These are phyloP conservation scores for Anas platyrhynchos DNA, from an alignment of 2,113 vertebrate genomes.

Conservation along the genomic window DNA sequence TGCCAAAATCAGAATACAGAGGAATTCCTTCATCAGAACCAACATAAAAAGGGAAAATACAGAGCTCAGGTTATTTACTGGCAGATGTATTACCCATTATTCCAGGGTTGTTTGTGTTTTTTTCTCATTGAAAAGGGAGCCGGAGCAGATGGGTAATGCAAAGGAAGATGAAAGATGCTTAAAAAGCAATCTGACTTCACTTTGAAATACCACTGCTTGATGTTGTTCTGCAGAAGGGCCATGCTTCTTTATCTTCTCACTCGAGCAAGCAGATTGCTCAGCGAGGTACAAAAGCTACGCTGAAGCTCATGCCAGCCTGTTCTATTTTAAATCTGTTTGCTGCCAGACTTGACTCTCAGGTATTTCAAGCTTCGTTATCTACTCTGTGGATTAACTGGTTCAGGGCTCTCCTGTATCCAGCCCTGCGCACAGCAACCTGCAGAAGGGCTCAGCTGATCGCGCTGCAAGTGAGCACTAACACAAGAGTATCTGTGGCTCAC, in stretches of 20 bases:
- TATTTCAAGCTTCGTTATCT: constrained; percentile 31
- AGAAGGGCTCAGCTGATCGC: background rate
- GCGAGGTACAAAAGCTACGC: background rate
- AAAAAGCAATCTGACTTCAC: background rate
- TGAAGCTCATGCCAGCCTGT: background rate
- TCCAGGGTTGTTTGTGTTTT: background rate
- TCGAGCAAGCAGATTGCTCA: background rate
- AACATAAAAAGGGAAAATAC: background rate
- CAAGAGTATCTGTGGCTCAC: background rate
- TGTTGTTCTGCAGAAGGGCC: background rate
- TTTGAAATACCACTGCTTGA: background rate
- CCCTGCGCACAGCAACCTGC: background rate
- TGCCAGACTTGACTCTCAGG: background rate
- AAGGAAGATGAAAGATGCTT: background rate
- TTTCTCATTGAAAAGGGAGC: background rate
- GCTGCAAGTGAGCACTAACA: background rate
- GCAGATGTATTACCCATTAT: background rate
- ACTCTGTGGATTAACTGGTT: background rate
- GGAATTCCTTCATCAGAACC: background rate
- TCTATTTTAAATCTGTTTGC: constrained; percentile 46
- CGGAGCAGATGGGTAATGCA: background rate
- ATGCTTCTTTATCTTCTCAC: background rate
- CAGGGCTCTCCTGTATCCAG: background rate
- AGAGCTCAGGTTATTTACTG: background rate
- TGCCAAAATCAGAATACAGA: background rate